Base-by-base conservation (phyloP, 2,113 vertebrate genomes). In the Phyllostomus hastatus region DNA sequence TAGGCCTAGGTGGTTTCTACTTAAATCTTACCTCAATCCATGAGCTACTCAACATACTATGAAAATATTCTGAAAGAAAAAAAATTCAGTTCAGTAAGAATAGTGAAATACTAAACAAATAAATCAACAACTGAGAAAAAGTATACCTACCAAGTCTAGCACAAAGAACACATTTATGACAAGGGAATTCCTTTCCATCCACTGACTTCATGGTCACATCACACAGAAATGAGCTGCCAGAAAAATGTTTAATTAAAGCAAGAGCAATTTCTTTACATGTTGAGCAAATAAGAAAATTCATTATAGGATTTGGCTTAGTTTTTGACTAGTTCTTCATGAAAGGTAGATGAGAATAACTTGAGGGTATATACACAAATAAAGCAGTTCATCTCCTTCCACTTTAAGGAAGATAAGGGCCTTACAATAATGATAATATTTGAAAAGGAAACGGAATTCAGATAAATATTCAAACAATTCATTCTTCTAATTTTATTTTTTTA, bases 121-220 rank as follows among this genome's bases (percentile, higher is more conserved):
- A 76, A 82, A 73, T 78, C 24, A 72, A 4, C 96, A 91, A n/a
- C 57, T 48, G 76, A 85, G 12, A 92, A 76, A 88, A 85, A 35
- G 43, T 67, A 35, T 33, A 98, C 99, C 98, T 98, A 99, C 99
- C 99, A 78, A 99, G 99, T 98, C 99, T 99, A 90, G 99, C 99
- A 98, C 99, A 99, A 93, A 99, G 99, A 70, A 99, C 99, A 98
- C 99, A 99, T 97, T 99, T 99, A 98, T 99, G 99, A 97, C 99
- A 99, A 0, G 98, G 98, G 97, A 99, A 99, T 97, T 99, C 99
- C 96, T 99, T 99, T 93, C 99, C 99, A 97, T 99, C 99, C 96
- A 99, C 98, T 95, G 99, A 99, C 97, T 99, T 99, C 97, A 99
- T 98, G 80, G 99, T 99, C 88, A 99, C 99, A 95, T 99, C 99